Percentiles rank a stretch among this genome's conserved stretches.
phyloP scores from a whole-genome alignment of 2,113 vertebrate genomes.

The Lycaon pictus region DNA sequence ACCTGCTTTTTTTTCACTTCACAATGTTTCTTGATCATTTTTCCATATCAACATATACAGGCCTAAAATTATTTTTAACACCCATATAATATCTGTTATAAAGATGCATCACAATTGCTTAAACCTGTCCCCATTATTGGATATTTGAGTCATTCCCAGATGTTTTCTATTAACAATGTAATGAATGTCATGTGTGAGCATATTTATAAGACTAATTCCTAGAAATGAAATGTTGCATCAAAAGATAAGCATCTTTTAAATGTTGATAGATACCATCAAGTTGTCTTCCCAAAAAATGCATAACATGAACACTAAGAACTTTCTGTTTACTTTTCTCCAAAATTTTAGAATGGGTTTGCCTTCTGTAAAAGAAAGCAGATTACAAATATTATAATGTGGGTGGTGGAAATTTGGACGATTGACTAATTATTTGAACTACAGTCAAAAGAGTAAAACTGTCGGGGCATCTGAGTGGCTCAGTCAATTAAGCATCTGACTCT shows the following conservation, averaged over 20 bases:
- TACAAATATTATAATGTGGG: not conserved
- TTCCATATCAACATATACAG: not conserved
- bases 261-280: not conserved
- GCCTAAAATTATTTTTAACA: not conserved
- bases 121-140: not conserved
- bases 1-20: not conserved
- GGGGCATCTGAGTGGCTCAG: not conserved
- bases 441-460: not conserved
- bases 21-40: not conserved
- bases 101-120: not conserved
- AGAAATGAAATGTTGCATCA: not conserved
- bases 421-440: not conserved
- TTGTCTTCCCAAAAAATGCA: not conserved
- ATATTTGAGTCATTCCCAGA: not conserved
- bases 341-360: not conserved
- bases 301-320: not conserved
- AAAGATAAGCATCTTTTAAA: not conserved
- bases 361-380: not conserved
- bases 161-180: not conserved
- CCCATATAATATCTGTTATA: not conserved
- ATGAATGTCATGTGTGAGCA: not conserved
- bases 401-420: not conserved
- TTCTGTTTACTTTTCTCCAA: not conserved
- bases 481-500: not conserved
- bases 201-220: not conserved